Conservation (phyloP, 1,140 invertebrate genomes). For the Globodera ellingtonae region DNA sequence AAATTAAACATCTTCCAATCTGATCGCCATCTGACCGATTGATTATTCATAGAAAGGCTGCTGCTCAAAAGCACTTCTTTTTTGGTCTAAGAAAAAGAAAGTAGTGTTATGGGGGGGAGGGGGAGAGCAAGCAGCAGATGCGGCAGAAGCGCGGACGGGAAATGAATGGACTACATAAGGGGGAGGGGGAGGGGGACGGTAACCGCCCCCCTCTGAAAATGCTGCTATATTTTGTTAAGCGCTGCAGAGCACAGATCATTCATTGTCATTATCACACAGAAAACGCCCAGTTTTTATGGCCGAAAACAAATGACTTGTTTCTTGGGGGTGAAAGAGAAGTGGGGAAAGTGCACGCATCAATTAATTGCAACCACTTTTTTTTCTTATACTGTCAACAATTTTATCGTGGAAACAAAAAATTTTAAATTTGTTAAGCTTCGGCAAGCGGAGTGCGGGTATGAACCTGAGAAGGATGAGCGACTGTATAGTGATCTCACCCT, state of each 20-base stretch:
- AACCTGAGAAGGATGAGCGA: slow-evolving; percentile 54
- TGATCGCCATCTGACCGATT: not conserved
- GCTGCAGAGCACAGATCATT: no score
- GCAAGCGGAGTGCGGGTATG: slow-evolving; percentile 50
- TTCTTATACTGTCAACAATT: no score
- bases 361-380: no score
- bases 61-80: not conserved
- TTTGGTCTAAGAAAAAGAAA: slow-evolving; percentile 11
- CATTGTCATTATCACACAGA: no score
- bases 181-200: no score
- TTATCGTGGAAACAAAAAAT: not conserved
- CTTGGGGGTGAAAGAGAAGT: no score
- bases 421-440: slow-evolving; percentile 47
- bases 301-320: no score
- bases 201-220: not conserved
- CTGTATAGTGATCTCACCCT: slow-evolving; percentile 54
- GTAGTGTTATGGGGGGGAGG: not conserved
- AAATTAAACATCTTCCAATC: not conserved
- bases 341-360: no score
- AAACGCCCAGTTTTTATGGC: no score
- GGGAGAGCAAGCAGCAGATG: not conserved
- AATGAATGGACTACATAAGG: not conserved
- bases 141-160: not conserved
- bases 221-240: no score
- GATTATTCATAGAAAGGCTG: slow-evolving; percentile 11